Conservation (phyloP, 2,797 vertebrate species). For the Halcyon smyrnensis region DNA sequence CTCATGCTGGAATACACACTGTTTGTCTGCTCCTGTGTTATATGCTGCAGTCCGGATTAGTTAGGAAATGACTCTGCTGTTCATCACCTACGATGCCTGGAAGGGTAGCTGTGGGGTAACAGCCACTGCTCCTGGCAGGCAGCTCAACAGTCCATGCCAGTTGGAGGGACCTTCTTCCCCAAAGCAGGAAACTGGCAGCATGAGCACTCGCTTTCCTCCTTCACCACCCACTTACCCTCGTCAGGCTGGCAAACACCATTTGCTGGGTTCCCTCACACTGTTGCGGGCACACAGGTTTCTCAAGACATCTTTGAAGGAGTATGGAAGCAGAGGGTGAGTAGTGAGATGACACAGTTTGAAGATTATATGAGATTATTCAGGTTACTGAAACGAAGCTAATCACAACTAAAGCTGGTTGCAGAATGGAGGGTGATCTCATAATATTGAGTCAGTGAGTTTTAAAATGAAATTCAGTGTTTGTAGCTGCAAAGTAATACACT, state of each 20-base stretch:
- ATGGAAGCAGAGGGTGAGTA: conserved; percentile 40
- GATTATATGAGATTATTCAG: neutral
- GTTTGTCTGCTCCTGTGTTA: neutral
- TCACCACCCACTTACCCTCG: conserved; percentile 47
- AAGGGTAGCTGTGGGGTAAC: conserved; percentile 18
- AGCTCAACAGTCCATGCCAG: neutral
- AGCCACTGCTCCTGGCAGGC: conserved; percentile 28
- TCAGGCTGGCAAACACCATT: conserved; percentile 49
- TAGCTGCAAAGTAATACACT: neutral
- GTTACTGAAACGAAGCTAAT: conserved; percentile 27
- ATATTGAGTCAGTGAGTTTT: conserved; percentile 21
- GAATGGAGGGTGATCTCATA: neutral
- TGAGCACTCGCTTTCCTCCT: neutral
- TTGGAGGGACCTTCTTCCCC: conserved; percentile 43
- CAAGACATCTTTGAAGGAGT: neutral
- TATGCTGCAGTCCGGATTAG: neutral
- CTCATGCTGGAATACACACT: neutral
- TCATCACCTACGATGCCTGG: conserved; percentile 3
- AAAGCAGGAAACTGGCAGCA: conserved; percentile 47
- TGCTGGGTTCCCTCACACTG: conserved; percentile 20
- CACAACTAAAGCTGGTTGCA: conserved; percentile 12
- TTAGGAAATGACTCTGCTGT: neutral
- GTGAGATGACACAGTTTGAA: conserved; percentile 26
- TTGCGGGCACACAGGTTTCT: neutral
- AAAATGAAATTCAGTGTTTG: conserved; percentile 5